phyloP scores from a whole-genome alignment of 2,113 vertebrate species.

The Notothenia rossii region DNA sequence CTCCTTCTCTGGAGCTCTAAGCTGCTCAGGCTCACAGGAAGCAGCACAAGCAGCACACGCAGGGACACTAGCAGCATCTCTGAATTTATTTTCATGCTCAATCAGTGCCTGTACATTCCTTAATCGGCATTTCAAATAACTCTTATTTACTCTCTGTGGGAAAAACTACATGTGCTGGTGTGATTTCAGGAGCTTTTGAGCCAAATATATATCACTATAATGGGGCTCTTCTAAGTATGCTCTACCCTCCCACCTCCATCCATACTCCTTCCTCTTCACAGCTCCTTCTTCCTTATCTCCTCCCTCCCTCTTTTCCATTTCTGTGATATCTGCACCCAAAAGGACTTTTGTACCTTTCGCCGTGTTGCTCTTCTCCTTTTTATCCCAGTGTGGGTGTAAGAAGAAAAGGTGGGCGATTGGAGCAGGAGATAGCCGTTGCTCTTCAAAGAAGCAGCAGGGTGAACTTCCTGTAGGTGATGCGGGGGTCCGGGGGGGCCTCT shows the following conservation, averaged over 20 bases:
- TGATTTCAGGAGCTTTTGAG: constrained; percentile 1
- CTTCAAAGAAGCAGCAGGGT: constrained; percentile 15
- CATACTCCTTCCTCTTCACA: not conserved
- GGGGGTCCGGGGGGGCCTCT: not conserved
- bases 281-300: not conserved
- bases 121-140: too few species aligned
- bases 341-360: constrained; percentile 2
- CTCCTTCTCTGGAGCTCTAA: constrained; percentile 17
- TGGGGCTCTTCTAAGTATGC: constrained; percentile 4
- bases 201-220: not conserved
- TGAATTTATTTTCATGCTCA: constrained; percentile 11
- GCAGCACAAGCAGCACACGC: constrained; percentile 15
- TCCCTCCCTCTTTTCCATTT: not conserved
- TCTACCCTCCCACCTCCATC: not conserved
- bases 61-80: not conserved
- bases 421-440: not conserved
- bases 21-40: not conserved
- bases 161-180: not conserved
- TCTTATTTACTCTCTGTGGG: constrained; percentile 8
- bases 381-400: constrained; percentile 21
- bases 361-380: constrained; percentile 2
- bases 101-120: not conserved
- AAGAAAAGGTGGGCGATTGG: not conserved
- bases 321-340: constrained; percentile 15
- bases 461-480: constrained; percentile 3